A percentile compares a stretch with the other conserved stretches of the same genome.
phyloP scores from a whole-genome alignment of 2,888 invertebrate species.

The Phengaris arion region DNA sequence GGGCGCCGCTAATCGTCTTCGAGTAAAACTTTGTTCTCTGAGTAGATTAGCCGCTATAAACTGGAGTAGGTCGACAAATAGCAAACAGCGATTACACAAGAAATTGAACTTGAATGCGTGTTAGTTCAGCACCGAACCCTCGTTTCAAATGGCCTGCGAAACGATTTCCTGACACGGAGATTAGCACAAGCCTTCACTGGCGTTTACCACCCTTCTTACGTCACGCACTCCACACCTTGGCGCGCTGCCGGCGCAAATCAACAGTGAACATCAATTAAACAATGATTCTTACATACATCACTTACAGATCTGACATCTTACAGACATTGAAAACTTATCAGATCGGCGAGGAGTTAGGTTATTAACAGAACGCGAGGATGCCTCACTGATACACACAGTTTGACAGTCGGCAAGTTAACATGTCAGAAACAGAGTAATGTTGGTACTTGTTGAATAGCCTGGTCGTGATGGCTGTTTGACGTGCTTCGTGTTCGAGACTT shows the following conservation, averaged over 20 bases:
- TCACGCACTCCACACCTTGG: constrained; percentile 71
- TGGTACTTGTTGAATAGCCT: constrained; percentile 65
- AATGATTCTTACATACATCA: constrained; percentile 36
- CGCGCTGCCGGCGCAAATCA: constrained; percentile 60
- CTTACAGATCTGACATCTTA: no score
- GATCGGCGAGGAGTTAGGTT: constrained; percentile 25
- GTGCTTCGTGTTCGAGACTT: constrained; percentile 27
- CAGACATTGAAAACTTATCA: constrained; percentile 45
- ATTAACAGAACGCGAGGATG: constrained; percentile 32
- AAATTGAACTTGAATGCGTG: constrained; percentile 73
- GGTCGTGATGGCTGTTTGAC: constrained; percentile 54
- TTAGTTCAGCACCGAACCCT: constrained; percentile 65
- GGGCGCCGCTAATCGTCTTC: not conserved
- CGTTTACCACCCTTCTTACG: constrained; percentile 76
- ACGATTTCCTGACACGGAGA: constrained; percentile 80
- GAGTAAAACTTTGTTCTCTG: constrained; percentile 15
- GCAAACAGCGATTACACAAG: constrained; percentile 69
- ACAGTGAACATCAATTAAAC: constrained; percentile 41
- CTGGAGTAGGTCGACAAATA: constrained; percentile 51
- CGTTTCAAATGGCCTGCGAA: constrained; percentile 78
- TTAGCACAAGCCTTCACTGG: constrained; percentile 79
- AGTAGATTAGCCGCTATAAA: constrained; percentile 21
- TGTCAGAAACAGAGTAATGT: constrained; percentile 68
- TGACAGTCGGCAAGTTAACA: constrained; percentile 78
- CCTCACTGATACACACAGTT: constrained; percentile 65